These are phyloP conservation scores for Sipunculus nudus DNA, from an alignment of 2,888 invertebrate species.

Conservation along the genomic window DNA sequence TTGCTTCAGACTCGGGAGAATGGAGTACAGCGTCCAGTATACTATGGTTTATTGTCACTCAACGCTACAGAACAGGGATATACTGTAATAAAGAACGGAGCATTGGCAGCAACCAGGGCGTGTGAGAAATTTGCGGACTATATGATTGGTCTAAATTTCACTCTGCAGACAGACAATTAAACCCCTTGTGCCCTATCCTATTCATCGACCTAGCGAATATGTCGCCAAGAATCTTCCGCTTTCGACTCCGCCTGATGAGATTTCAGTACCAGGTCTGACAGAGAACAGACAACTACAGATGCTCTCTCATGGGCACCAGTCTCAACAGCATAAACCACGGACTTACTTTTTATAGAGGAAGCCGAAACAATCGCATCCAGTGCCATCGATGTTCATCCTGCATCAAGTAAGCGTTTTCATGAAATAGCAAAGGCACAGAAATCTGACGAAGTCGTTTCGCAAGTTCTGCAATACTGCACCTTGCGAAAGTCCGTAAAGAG, in stretches of 20 bases:
- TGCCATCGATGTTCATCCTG: too few species aligned
- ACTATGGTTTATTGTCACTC: conserved; percentile 1
- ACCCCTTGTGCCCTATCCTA: background rate
- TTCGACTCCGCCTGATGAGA: background rate
- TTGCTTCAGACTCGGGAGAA: too few species aligned
- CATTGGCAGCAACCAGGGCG: conserved; percentile 1
- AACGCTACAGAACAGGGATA: background rate
- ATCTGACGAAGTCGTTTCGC: too few species aligned
- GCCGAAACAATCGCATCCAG: too few species aligned
- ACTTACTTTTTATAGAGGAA: too few species aligned
- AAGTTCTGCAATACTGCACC: too few species aligned
- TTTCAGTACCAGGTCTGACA: background rate
- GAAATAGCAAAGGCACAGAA: too few species aligned
- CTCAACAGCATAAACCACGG: too few species aligned
- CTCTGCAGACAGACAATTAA: conserved; percentile 1
- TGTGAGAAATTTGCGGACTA: background rate
- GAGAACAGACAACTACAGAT: too few species aligned
- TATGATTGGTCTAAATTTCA: background rate
- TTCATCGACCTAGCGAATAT: background rate
- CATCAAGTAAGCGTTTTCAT: too few species aligned
- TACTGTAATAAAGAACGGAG: background rate
- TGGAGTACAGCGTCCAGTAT: background rate
- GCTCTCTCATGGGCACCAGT: too few species aligned
- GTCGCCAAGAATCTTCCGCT: background rate
- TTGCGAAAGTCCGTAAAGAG: too few species aligned